Conservation (phyloP, 2,113 vertebrate species). For the Synchiropus splendidus region DNA sequence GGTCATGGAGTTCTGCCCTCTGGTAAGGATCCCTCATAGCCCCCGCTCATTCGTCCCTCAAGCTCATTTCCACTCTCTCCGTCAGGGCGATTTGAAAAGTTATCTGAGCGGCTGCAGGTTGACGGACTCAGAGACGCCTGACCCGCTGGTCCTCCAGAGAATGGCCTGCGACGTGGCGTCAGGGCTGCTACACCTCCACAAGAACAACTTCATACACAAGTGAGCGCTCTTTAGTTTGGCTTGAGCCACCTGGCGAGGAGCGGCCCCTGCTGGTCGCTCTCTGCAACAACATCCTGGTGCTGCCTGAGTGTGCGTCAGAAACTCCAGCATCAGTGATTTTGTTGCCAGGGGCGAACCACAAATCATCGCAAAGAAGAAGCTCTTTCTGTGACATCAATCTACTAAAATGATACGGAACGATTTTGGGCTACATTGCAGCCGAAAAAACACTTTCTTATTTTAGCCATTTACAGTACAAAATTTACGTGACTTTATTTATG, state of each 20-base stretch:
- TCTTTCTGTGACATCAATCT: slow-evolving; percentile 12
- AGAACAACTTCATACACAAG: slow-evolving; percentile 92
- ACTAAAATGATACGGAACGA: too few relatives aligned
- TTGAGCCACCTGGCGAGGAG: not conserved
- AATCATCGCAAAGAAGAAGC: slow-evolving; percentile 3
- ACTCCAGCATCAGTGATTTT: slow-evolving; percentile 99
- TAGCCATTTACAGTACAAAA: too few relatives aligned
- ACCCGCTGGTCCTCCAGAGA: slow-evolving; percentile 83
- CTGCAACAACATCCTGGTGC: slow-evolving; percentile 99
- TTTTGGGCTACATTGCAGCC: too few relatives aligned
- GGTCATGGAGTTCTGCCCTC: slow-evolving; percentile 94
- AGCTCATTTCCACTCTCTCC: slow-evolving; percentile 2
- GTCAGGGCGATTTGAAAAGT: slow-evolving; percentile 89
- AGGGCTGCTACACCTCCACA: slow-evolving; percentile 85
- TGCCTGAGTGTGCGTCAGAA: slow-evolving; percentile 80
- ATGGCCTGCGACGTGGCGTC: slow-evolving; percentile 93
- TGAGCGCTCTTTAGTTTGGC: slow-evolving; percentile 26
- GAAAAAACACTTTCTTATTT: too few relatives aligned
- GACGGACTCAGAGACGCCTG: slow-evolving; percentile 75
- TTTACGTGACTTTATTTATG: too few relatives aligned
- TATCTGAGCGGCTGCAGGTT: slow-evolving; percentile 83
- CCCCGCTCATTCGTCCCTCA: too few relatives aligned
- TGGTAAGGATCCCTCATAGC: slow-evolving; percentile 72
- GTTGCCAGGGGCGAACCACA: slow-evolving; percentile 81
- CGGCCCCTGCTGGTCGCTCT: slow-evolving; percentile 55